A percentile compares a stretch with the other conserved stretches of the same genome.
phyloP scores from a whole-genome alignment of 2,888 invertebrate species.

The Helicoverpa assulta region DNA sequence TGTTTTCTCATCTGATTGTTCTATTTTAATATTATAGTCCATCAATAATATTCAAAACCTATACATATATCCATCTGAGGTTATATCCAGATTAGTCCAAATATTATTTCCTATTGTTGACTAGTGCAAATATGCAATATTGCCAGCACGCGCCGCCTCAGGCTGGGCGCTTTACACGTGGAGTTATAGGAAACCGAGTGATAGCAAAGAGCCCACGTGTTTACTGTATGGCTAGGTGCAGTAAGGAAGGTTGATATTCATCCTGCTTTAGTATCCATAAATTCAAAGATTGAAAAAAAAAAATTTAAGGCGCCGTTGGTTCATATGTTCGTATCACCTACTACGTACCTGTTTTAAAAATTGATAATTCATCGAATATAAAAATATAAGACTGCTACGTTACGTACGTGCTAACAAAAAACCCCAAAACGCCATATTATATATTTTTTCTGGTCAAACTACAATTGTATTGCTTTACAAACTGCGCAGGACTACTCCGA shows the following conservation, averaged over 20 bases:
- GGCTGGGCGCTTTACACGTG: not conserved
- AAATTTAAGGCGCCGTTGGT: too few species aligned
- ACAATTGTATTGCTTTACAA: slow-evolving; percentile 67
- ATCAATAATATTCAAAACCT: too few species aligned
- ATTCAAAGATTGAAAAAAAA: too few species aligned
- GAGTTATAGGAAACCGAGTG: slow-evolving; percentile 1
- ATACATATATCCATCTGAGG: not conserved
- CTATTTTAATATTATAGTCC: slow-evolving; percentile 12
- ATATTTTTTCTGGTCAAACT: slow-evolving; percentile 71
- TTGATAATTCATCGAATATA: slow-evolving; percentile 23
- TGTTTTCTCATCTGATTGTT: too few species aligned
- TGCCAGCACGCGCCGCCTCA: not conserved
- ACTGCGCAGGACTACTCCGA: slow-evolving; percentile 38
- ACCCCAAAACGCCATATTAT: slow-evolving; percentile 15
- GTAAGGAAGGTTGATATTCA: too few species aligned
- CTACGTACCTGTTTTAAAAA: slow-evolving; percentile 24
- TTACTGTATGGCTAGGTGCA: too few species aligned
- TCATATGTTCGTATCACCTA: too few species aligned
- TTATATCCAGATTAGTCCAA: not conserved
- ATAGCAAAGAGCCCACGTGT: slow-evolving; percentile 1
- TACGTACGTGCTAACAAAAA: slow-evolving; percentile 30
- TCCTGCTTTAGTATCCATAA: too few species aligned
- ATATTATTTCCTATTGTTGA: not conserved
- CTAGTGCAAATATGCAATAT: not conserved
- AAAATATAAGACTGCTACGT: slow-evolving; percentile 9